Evolutionary conservation across 2,888 invertebrate species (phyloP).

Genomic region (Leucophora obtusa): DNA sequence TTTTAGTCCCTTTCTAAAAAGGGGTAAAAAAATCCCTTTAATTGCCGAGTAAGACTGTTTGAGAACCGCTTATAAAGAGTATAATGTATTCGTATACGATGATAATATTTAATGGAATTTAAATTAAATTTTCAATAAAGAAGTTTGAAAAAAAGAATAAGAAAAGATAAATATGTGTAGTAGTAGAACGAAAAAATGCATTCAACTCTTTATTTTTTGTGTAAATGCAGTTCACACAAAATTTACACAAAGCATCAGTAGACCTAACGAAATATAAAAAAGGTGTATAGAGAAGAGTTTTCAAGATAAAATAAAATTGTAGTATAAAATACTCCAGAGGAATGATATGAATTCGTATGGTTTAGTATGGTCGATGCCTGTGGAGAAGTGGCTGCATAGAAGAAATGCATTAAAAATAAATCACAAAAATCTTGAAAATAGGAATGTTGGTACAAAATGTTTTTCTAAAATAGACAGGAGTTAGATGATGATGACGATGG

Average conservation of each 20-base stretch:
- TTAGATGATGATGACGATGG: conserved; percentile 24
- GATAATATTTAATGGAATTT: conserved; percentile 48
- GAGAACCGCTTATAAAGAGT: neutral
- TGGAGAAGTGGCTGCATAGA: conserved; percentile 18
- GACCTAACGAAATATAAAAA: conserved; percentile 28
- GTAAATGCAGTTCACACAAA: neutral
- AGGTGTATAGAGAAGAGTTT: conserved; percentile 1
- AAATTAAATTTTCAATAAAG: conserved; percentile 57
- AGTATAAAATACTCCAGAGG: conserved; percentile 40
- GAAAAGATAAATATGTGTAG: conserved; percentile 2
- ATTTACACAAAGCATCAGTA: conserved; percentile 38
- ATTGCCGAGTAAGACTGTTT: no score
- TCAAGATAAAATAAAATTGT: conserved; percentile 36
- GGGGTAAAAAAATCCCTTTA: no score
- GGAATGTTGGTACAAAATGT: neutral
- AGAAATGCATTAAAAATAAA: conserved; percentile 54
- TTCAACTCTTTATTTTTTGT: conserved; percentile 11
- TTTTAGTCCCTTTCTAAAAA: no score
- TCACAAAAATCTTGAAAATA: conserved; percentile 41
- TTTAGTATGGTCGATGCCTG: conserved; percentile 12
- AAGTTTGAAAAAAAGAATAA: conserved; percentile 14
- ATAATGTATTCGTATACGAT: conserved; percentile 24
- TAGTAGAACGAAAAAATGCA: conserved; percentile 28
- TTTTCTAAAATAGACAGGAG: conserved; percentile 44
- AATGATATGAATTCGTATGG: conserved; percentile 45